Conservation (phyloP, 2,113 vertebrate genomes). For the Girardinichthys multiradiatus region DNA sequence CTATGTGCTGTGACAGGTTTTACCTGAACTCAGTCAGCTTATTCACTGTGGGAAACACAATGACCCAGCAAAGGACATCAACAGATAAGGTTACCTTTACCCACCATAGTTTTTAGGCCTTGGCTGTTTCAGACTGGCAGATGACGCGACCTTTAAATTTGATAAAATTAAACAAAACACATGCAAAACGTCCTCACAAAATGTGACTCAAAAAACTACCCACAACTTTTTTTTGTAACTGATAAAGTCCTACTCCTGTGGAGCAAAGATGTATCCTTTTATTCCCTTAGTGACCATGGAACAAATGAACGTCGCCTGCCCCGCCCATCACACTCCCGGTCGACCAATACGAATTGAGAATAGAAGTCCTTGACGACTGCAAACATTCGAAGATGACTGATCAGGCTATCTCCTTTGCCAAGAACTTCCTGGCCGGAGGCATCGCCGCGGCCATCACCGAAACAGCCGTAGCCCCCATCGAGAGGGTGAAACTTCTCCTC, state of each 20-base stretch:
- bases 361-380: too few relatives aligned
- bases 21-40: constrained; percentile 37
- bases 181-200: neutral
- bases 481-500: constrained; percentile 87
- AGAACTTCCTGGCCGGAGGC: constrained; percentile 88
- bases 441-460: constrained; percentile 87
- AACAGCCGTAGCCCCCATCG: constrained; percentile 89
- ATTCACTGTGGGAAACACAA: constrained; percentile 43
- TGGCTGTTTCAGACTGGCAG: constrained; percentile 20
- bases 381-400: constrained; percentile 80
- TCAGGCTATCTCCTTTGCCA: constrained; percentile 84
- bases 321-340: constrained; percentile 40
- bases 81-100: constrained; percentile 69
- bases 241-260: neutral
- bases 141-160: constrained; percentile 32
- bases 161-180: neutral
- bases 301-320: constrained; percentile 5
- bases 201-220: neutral
- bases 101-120: constrained; percentile 30
- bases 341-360: constrained; percentile 60
- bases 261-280: neutral
- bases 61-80: constrained; percentile 55
- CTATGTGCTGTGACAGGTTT: neutral
- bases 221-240: neutral
- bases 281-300: constrained; percentile 13